Conservation (phyloP, 1,140 invertebrate species). For the Heliconius hermathena region DNA sequence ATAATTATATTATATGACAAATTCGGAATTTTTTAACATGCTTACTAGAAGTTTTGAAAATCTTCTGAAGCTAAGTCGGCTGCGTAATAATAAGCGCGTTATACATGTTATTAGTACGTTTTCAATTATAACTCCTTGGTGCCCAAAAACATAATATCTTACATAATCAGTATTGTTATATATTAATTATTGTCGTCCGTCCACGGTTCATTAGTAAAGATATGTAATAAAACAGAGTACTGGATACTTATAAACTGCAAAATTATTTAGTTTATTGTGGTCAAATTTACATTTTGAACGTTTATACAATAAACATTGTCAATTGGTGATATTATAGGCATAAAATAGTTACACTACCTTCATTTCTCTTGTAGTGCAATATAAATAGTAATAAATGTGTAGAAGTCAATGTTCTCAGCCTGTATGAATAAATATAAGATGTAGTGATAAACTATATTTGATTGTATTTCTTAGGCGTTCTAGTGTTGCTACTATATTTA, state of each 20-base stretch:
- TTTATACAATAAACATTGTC: neutral
- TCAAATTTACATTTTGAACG: neutral
- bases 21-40: neutral
- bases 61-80: neutral
- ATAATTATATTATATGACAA: neutral
- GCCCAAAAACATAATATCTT: constrained; percentile 7
- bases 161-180: neutral
- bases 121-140: neutral
- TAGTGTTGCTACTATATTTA: neutral
- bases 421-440: neutral
- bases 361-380: neutral
- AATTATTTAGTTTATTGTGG: neutral
- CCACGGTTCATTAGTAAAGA: neutral
- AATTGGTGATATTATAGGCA: neutral
- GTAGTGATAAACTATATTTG: neutral
- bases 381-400: neutral
- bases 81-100: neutral
- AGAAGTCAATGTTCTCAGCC: neutral
- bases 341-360: neutral
- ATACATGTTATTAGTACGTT: neutral
- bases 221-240: neutral
- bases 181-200: constrained; percentile 13
- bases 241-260: neutral
- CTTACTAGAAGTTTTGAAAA: constrained; percentile 9
- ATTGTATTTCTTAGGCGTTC: neutral